Evolutionary conservation across 2,113 vertebrate genomes (phyloP).

Genomic region (Guaruba guarouba): DNA sequence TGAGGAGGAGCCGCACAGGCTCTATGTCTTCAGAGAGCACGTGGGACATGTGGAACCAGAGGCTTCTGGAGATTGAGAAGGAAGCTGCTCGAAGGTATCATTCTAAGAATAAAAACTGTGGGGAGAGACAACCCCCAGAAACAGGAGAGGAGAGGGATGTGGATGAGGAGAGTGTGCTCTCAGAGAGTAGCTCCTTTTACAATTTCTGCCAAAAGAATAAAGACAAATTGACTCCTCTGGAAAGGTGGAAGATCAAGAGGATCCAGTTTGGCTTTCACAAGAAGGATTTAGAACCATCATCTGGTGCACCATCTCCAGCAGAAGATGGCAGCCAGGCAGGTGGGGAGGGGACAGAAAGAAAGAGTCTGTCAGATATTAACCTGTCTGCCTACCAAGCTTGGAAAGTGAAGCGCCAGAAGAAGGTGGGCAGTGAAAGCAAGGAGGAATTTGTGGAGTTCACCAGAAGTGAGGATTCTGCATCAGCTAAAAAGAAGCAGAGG

Average conservation of each 20-base stretch:
- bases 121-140: neutral
- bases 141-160: conserved; percentile 63
- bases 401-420: conserved; percentile 90
- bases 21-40: conserved; percentile 79
- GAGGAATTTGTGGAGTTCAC: conserved; percentile 85
- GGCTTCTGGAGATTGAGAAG: conserved; percentile 87
- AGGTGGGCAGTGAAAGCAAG: conserved; percentile 81
- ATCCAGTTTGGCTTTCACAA: conserved; percentile 97
- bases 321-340: conserved; percentile 47
- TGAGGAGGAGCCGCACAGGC: conserved; percentile 61
- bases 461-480: conserved; percentile 79
- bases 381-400: conserved; percentile 92
- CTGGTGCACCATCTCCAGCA: conserved; percentile 34
- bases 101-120: conserved; percentile 31
- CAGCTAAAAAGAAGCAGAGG: conserved; percentile 83
- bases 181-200: conserved; percentile 88
- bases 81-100: conserved; percentile 78
- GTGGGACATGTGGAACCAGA: conserved; percentile 89
- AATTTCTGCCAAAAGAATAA: conserved; percentile 93
- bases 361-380: conserved; percentile 76
- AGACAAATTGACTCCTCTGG: conserved; percentile 87
- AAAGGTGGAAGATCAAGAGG: conserved; percentile 93
- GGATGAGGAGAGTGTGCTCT: conserved; percentile 83
- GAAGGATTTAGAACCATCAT: conserved; percentile 75
- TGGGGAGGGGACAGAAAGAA: conserved; percentile 43